Conservation (phyloP, 53 echinoderm and acorn worm species). For the Antedon mediterranea region DNA sequence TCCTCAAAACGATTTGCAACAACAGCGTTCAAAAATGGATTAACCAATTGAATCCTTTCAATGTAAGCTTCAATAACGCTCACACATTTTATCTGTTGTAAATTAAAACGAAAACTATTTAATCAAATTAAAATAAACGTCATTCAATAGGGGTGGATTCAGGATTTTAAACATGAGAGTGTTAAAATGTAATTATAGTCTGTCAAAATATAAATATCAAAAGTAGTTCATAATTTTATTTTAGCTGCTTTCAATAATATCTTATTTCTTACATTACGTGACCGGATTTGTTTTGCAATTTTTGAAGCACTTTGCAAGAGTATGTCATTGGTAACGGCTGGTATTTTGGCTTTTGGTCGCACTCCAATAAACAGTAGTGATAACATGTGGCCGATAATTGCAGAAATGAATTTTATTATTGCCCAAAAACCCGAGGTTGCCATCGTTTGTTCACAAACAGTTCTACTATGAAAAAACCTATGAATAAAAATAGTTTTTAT, state of each 20-base stretch:
- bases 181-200: too few species aligned
- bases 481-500: too few species aligned
- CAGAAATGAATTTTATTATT: neutral
- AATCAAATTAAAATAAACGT: too few species aligned
- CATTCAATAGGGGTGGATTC: too few species aligned
- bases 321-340: constrained; percentile 39
- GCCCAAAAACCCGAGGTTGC: neutral
- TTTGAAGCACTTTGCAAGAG: constrained; percentile 75
- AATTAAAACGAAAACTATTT: neutral
- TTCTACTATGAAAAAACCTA: too few species aligned
- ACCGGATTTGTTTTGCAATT: constrained; percentile 57
- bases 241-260: too few species aligned
- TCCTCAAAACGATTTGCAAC: constrained; percentile 56
- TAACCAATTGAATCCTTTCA: constrained; percentile 68
- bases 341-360: constrained; percentile 56
- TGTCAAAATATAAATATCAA: too few species aligned
- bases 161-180: too few species aligned
- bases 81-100: constrained; percentile 39
- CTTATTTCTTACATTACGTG: constrained; percentile 60
- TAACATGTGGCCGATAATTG: constrained; percentile 32
- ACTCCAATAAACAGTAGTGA: constrained; percentile 71
- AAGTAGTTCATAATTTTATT: too few species aligned
- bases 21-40: constrained; percentile 53
- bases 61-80: constrained; percentile 68
- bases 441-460: too few species aligned